phyloP scores from a whole-genome alignment of 2,113 vertebrate genomes.

The Bucco capensis region DNA sequence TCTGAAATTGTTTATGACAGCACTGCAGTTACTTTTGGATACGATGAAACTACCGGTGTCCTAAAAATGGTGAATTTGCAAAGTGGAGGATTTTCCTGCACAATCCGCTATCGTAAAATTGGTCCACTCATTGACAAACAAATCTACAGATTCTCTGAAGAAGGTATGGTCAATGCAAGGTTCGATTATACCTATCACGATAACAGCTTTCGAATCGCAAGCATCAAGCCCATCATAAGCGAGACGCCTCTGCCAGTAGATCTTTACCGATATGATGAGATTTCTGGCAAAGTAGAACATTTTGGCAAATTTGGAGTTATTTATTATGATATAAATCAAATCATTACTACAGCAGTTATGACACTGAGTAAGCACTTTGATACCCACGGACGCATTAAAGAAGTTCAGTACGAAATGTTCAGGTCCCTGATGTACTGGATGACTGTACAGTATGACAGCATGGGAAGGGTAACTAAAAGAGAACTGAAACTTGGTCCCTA shows the following conservation, averaged over 20 bases:
- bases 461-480: slow-evolving; percentile 95
- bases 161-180: slow-evolving; percentile 97
- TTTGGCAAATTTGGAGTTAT: slow-evolving; percentile 99
- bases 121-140: slow-evolving; percentile 96
- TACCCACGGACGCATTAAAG: slow-evolving; percentile 96
- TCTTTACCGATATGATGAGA: slow-evolving; percentile 96
- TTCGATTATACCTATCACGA: slow-evolving; percentile 98
- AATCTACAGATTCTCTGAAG: slow-evolving; percentile 96
- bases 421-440: slow-evolving; percentile 99
- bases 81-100: slow-evolving; percentile 95
- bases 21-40: slow-evolving; percentile 92
- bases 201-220: slow-evolving; percentile 97
- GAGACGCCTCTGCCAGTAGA: slow-evolving; percentile 96
- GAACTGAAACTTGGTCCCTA: slow-evolving; percentile 98
- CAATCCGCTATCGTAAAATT: slow-evolving; percentile 95
- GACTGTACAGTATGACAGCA: slow-evolving; percentile 97
- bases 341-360: slow-evolving; percentile 98
- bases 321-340: slow-evolving; percentile 98
- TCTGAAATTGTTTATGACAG: slow-evolving; percentile 95
- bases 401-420: slow-evolving; percentile 98
- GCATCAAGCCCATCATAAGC: slow-evolving; percentile 97
- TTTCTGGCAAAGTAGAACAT: slow-evolving; percentile 98
- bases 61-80: slow-evolving; percentile 98
- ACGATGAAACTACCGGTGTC: slow-evolving; percentile 93
- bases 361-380: slow-evolving; percentile 98